Percentiles rank a stretch among this genome's conserved stretches.
Conservation (phyloP, 2,113 vertebrate genomes). For the Pluvialis apricaria region DNA sequence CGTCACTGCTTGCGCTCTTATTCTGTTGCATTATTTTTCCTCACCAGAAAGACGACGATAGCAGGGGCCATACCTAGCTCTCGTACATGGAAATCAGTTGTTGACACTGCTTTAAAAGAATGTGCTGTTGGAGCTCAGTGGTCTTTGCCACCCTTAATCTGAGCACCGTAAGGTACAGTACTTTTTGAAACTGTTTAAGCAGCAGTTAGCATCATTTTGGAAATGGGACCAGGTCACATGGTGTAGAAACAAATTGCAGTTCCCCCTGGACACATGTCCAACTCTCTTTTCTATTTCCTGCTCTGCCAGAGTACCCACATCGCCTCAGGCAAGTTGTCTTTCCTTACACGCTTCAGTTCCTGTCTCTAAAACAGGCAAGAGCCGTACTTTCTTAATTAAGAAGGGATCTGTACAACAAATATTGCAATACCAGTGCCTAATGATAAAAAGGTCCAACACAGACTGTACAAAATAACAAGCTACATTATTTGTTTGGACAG, state of each 20-base stretch:
- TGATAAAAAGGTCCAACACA: not conserved
- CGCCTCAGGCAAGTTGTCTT: not conserved
- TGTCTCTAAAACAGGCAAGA: not conserved
- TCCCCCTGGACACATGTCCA: not conserved
- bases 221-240: not conserved
- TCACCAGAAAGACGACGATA: not conserved
- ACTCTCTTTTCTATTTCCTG: not conserved
- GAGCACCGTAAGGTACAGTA: not conserved
- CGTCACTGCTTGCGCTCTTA: accelerated
- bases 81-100: not conserved
- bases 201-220: not conserved
- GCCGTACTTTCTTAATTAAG: not conserved
- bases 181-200: not conserved
- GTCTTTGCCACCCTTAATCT: not conserved
- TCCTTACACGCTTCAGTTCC: not conserved
- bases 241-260: not conserved
- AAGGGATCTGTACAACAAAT: not conserved
- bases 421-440: not conserved
- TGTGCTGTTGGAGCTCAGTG: not conserved
- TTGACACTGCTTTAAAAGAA: not conserved
- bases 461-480: not conserved
- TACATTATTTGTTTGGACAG: not conserved
- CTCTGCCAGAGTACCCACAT: not conserved
- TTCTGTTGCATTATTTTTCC: not conserved
- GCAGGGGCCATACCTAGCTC: not conserved